phyloP scores from a whole-genome alignment of 2,888 invertebrate species.

The Chrysolina haemoptera region DNA sequence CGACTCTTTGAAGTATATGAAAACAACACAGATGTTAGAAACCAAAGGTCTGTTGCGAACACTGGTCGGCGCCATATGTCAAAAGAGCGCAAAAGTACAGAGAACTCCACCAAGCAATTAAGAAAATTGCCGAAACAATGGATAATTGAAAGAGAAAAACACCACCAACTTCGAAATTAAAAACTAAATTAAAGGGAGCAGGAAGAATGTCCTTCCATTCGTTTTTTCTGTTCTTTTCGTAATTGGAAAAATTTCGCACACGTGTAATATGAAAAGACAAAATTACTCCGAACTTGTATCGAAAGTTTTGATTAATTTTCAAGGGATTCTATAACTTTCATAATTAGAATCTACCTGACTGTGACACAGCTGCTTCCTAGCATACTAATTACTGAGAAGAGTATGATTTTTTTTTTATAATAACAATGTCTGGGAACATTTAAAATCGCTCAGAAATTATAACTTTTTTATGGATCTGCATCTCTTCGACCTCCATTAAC shows the following conservation, averaged over 20 bases:
- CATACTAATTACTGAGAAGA: not conserved
- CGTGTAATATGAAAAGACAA: slow-evolving; percentile 12
- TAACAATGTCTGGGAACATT: no score
- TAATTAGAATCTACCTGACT: slow-evolving; percentile 1
- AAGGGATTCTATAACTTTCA: slow-evolving; percentile 1
- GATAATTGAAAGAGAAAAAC: slow-evolving; percentile 60
- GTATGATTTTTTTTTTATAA: not conserved
- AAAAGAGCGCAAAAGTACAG: slow-evolving; percentile 46
- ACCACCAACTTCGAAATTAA: slow-evolving; percentile 57
- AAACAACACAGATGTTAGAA: slow-evolving; percentile 49
- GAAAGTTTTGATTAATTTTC: slow-evolving; percentile 18
- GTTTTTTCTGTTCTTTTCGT: slow-evolving; percentile 18
- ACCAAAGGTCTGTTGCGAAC: slow-evolving; percentile 40
- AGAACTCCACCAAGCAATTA: slow-evolving; percentile 58
- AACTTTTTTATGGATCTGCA: no score
- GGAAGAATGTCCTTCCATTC: slow-evolving; percentile 37
- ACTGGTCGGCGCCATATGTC: slow-evolving; percentile 6
- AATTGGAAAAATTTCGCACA: slow-evolving; percentile 19
- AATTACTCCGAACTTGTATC: slow-evolving; percentile 6
- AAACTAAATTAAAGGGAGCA: slow-evolving; percentile 57
- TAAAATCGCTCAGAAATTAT: no score
- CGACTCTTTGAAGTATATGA: slow-evolving; percentile 26
- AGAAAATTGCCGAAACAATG: slow-evolving; percentile 62
- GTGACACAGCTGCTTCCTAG: not conserved
- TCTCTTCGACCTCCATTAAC: no score